Evolutionary conservation across 1,140 invertebrate genomes (phyloP), one percentile per base, ranked within the genome.

Genomic region (Ceratina japonica): DNA sequence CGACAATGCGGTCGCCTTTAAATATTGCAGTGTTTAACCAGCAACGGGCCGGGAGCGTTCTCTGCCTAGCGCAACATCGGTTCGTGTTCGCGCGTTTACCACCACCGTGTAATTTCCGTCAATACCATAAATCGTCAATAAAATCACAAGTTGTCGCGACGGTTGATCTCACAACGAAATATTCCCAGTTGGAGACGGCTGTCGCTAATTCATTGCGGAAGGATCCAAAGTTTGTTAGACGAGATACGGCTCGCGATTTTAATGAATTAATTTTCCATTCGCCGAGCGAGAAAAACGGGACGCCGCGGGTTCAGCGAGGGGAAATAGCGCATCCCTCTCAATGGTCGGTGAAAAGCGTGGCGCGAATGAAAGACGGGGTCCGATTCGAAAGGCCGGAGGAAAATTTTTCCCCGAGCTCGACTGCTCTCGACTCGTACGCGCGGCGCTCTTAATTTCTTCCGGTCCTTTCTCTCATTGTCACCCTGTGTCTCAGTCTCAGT

Each of bases 381-480:
- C 65, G 64, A 76, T 66, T 85, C 69, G 79, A 85, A 72, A 61
- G 75, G 65, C 69, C 62, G 52, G 49, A 49, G 49, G 79, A 79
- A 75, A 75, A 81, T 85, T 78, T 84, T 75, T 66, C 56, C 71
- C 63, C 58, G 49, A 51, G 63, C n/a, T 69, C 61, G 51, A 71
- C 51, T 68, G 51, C 56, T 73, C 63, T 69, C 56, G 51, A 59
- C 51, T 22, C 20, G 65, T 44, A 44, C 37, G 37, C 5, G 37
- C 71, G 65, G 31, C 51, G 59, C 74, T 85, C 75, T 81, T 85
- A 86, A 86, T 86, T 82, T 72, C 80, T 85, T 86, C 72, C 80
- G 59, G 37, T 82, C 62, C 58, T 86, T 86, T 85, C 77, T 68
- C 13, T 64, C 2, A 22, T 8, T n/a, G 13, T 16, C 8, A n/a